A percentile compares a stretch with the other conserved stretches of the same genome.
These are phyloP conservation scores for Pteronura brasiliensis DNA, from an alignment of 2,113 vertebrate genomes.

Conservation along the genomic window DNA sequence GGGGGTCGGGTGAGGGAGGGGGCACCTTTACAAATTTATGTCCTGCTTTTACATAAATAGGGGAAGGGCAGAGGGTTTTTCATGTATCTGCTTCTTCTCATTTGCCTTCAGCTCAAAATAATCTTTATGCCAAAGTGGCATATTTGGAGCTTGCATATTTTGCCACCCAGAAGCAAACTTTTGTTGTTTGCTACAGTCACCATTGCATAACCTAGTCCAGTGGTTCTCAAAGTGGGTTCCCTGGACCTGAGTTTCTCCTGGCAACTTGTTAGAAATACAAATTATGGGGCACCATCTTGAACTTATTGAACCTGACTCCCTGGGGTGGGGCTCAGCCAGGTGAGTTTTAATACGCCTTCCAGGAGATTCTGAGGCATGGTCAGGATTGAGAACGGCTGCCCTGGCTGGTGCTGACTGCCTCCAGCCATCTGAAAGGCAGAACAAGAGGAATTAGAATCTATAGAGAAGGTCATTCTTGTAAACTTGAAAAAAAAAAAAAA, in stretches of 20 bases:
- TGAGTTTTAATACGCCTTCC: neutral
- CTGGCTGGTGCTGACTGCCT: neutral
- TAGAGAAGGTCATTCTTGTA: neutral
- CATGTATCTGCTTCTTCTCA: neutral
- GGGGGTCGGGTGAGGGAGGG: accelerated
- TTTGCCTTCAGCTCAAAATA: neutral
- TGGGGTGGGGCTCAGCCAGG: neutral
- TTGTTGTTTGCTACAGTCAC: neutral
- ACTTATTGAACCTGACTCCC: neutral
- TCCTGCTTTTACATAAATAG: neutral
- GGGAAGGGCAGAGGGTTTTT: neutral
- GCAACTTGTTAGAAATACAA: neutral
- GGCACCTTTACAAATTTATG: neutral
- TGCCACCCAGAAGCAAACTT: neutral
- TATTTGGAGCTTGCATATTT: neutral
- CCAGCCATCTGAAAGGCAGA: neutral
- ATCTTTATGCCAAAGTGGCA: neutral
- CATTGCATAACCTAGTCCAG: neutral
- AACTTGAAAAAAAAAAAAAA: neutral
- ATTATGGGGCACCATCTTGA: neutral
- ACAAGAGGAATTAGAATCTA: neutral
- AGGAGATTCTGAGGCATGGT: neutral
- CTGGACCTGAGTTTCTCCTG: neutral
- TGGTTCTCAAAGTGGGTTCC: neutral
- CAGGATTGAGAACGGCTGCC: neutral